Evolutionary conservation across 2,113 vertebrate species (phyloP).

Genomic region (Tyto alba): DNA sequence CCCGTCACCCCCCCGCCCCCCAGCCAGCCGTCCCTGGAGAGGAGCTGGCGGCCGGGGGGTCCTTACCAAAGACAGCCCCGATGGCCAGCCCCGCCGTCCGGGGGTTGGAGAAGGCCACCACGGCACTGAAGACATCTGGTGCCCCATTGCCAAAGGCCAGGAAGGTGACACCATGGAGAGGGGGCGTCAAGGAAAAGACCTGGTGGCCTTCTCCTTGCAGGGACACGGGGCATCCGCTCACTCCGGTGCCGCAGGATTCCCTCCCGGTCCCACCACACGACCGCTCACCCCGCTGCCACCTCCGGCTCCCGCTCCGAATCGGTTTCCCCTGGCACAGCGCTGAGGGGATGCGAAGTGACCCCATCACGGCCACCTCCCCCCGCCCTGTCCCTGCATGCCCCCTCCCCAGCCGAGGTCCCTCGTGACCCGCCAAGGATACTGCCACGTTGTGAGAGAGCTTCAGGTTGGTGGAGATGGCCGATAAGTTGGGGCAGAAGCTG

Average conservation of each 20-base stretch:
- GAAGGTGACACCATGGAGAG: slow-evolving; percentile 91
- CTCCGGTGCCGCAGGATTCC: background rate
- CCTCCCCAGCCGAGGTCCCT: too few relatives aligned
- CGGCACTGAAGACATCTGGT: slow-evolving; percentile 92
- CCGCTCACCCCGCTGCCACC: fast-evolving
- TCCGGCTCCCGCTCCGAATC: fast-evolving
- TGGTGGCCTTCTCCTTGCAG: fast-evolving
- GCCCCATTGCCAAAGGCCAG: slow-evolving; percentile 95
- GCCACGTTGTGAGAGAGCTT: slow-evolving; percentile 94
- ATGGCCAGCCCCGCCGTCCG: slow-evolving; percentile 90
- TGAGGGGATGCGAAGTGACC: background rate
- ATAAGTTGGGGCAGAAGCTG: slow-evolving; percentile 96
- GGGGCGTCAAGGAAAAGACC: slow-evolving; percentile 70
- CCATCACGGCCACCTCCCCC: background rate
- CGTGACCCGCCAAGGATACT: slow-evolving; percentile 81
- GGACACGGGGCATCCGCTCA: fast-evolving
- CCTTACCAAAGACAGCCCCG: slow-evolving; percentile 88
- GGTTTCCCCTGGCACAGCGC: fast-evolving
- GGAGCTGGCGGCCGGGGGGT: background rate
- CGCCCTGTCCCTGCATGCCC: background rate
- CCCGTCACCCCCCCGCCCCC: fast-evolving
- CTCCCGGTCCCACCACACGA: background rate
- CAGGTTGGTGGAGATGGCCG: slow-evolving; percentile 86
- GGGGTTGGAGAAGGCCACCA: slow-evolving; percentile 88
- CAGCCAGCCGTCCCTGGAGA: background rate